Conservation (phyloP, 2,797 vertebrate species). For the Pantherophis alleghaniensis region DNA sequence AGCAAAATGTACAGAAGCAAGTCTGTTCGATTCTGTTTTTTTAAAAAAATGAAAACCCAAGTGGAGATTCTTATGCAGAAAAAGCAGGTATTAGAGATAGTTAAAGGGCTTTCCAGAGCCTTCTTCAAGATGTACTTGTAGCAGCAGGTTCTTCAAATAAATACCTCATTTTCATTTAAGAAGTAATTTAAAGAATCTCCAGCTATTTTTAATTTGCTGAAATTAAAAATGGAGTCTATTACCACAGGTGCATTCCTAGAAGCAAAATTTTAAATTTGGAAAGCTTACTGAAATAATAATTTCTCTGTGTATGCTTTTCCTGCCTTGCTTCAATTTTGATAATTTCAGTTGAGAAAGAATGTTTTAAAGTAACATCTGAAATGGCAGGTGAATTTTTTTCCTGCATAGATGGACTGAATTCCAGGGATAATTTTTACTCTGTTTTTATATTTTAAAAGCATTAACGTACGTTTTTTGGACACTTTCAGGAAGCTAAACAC, state of each 20-base stretch:
- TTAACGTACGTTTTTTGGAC: background rate
- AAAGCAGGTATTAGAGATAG: background rate
- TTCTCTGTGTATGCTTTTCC: background rate
- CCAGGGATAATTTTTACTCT: background rate
- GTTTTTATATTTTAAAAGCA: background rate
- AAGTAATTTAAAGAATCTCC: background rate
- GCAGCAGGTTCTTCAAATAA: background rate
- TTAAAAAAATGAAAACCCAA: background rate
- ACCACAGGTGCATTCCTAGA: background rate
- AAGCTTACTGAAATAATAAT: background rate
- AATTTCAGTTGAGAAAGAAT: background rate
- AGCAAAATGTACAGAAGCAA: background rate
- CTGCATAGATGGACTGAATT: background rate
- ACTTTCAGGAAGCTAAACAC: background rate
- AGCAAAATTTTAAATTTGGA: background rate
- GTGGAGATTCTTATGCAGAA: background rate
- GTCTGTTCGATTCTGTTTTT: too few relatives aligned
- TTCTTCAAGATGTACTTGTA: background rate
- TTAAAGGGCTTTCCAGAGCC: too few relatives aligned
- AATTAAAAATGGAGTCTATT: background rate
- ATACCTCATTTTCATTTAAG: background rate
- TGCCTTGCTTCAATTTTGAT: background rate
- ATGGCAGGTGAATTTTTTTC: background rate
- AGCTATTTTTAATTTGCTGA: background rate
- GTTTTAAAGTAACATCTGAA: background rate